A percentile compares a stretch with the other conserved stretches of the same genome.
These are phyloP conservation scores for Cristatella mucedo DNA, from an alignment of 2,888 invertebrate genomes.

Conservation along the genomic window DNA sequence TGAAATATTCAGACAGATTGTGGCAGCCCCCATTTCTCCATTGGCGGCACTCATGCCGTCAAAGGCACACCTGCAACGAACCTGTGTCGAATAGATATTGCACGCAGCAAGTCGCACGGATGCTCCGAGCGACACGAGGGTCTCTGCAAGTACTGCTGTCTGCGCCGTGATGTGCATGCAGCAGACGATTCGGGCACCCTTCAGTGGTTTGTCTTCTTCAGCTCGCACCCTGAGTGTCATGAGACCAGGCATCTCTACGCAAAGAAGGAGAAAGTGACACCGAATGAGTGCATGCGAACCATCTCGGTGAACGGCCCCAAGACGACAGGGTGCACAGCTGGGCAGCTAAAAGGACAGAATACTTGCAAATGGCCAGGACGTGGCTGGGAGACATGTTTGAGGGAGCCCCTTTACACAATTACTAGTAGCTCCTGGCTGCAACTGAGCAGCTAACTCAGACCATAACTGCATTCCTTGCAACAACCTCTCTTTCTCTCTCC, in stretches of 20 bases:
- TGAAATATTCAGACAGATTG: background rate
- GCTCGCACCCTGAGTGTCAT: slow-evolving; percentile 83
- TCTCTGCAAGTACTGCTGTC: slow-evolving; percentile 81
- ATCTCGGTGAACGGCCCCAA: no score
- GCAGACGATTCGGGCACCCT: slow-evolving; percentile 87
- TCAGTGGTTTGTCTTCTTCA: slow-evolving; percentile 72
- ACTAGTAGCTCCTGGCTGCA: no score
- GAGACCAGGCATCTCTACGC: slow-evolving; percentile 85
- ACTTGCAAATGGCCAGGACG: no score
- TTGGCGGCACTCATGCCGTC: background rate
- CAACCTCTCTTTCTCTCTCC: no score
- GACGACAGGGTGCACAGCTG: no score
- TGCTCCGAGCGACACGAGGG: slow-evolving; percentile 69
- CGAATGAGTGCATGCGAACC: no score
- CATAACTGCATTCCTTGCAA: no score
- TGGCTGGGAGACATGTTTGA: no score
- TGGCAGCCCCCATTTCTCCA: background rate
- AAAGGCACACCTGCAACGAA: no score
- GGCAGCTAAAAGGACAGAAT: no score
- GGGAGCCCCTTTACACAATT: no score
- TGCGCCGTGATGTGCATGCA: slow-evolving; percentile 98
- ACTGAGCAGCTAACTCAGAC: no score
- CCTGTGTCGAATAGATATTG: slow-evolving; percentile 91
- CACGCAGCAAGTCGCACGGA: slow-evolving; percentile 87
- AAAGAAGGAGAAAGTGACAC: slow-evolving; percentile 11